Conservation (phyloP, 2,797 vertebrate species). For the Hirundo rustica region DNA sequence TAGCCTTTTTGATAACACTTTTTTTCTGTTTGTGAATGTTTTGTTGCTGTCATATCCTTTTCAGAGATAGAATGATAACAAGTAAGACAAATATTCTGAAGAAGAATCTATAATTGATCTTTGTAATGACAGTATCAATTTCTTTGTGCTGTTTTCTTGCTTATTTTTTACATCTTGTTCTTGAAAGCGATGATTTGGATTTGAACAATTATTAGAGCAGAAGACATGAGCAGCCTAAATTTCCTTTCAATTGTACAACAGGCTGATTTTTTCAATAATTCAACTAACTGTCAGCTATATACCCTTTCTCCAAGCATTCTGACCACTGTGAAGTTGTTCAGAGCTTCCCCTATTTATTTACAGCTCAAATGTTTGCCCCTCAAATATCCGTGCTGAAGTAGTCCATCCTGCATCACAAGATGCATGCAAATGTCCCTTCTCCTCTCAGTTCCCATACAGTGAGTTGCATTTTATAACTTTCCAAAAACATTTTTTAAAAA, state of each 20-base stretch:
- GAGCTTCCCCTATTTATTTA: background rate
- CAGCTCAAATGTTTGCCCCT: background rate
- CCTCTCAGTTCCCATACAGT: background rate
- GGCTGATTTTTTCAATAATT: background rate
- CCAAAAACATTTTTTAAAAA: background rate
- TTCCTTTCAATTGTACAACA: background rate
- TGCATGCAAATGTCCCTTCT: background rate
- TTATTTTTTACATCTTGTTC: background rate
- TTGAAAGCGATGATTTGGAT: background rate
- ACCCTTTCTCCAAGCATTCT: background rate
- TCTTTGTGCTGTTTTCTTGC: background rate
- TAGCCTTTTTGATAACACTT: background rate
- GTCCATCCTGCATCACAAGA: background rate
- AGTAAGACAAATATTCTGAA: background rate
- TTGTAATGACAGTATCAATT: background rate
- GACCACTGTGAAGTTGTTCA: background rate
- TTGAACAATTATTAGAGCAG: background rate
- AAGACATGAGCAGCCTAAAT: background rate
- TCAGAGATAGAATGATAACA: background rate
- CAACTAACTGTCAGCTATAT: background rate
- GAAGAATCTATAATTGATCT: background rate
- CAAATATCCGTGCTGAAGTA: background rate
- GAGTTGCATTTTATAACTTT: background rate
- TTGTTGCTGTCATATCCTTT: constrained; percentile 11
- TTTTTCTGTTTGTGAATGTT: background rate